phyloP scores from a whole-genome alignment of 2,888 invertebrate species.

The Panzeria rudis region DNA sequence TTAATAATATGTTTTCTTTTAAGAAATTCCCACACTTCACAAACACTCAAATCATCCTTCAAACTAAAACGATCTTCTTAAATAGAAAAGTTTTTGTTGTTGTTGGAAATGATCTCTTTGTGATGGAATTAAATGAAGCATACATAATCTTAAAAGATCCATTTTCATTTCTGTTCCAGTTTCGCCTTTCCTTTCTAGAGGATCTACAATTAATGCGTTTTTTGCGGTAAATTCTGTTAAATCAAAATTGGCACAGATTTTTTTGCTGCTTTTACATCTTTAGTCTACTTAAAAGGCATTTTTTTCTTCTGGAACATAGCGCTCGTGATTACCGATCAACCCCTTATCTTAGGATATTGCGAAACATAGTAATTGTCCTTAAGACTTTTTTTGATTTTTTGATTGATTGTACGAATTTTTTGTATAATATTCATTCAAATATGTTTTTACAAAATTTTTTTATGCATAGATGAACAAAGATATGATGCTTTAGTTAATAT shows the following conservation, averaged over 20 bases:
- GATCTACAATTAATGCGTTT: conserved; percentile 35
- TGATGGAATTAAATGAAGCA: conserved; percentile 49
- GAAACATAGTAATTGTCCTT: conserved; percentile 34
- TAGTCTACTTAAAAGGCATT: conserved; percentile 42
- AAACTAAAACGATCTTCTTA: conserved; percentile 20
- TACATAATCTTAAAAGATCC: conserved; percentile 46
- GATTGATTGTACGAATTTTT: conserved; percentile 51
- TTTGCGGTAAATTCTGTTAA: conserved; percentile 63
- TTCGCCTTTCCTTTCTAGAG: conserved; percentile 32
- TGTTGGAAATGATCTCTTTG: conserved; percentile 50
- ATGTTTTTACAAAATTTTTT: not conserved
- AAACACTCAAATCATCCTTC: conserved; percentile 46
- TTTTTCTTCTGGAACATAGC: not conserved
- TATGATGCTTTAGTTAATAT: too few species aligned
- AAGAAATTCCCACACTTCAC: conserved; percentile 66
- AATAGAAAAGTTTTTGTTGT: conserved; percentile 3
- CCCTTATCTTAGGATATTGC: conserved; percentile 26
- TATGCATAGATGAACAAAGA: not conserved
- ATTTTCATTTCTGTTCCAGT: conserved; percentile 43
- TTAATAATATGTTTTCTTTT: conserved; percentile 52
- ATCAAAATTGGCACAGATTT: conserved; percentile 49
- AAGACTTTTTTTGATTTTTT: conserved; percentile 50
- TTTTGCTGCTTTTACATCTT: conserved; percentile 32
- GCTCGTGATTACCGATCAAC: conserved; percentile 37
- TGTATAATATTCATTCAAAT: not conserved